A percentile compares a stretch with the other conserved stretches of the same genome.
Evolutionary conservation across 2,888 invertebrate species (phyloP).

Genomic region (Agrilus cyanescens): DNA sequence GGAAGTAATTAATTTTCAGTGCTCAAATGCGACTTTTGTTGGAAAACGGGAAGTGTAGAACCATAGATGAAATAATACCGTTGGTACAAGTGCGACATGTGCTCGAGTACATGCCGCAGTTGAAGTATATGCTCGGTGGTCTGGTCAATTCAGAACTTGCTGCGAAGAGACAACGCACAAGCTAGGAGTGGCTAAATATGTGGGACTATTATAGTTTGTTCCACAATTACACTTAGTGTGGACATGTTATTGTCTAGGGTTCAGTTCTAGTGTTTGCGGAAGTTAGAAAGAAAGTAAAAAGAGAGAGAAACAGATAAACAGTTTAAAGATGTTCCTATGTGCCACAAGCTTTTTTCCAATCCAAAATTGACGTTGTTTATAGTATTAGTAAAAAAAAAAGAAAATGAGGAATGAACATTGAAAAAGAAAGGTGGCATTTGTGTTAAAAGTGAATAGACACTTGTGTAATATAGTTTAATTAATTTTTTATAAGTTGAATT

Average conservation of each 20-base stretch:
- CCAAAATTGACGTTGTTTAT: too few species aligned
- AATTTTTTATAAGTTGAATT: too few species aligned
- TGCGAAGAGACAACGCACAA: slow-evolving; percentile 44
- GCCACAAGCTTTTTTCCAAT: too few species aligned
- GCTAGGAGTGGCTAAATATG: slow-evolving; percentile 46
- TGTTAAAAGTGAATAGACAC: too few species aligned
- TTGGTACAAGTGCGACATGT: slow-evolving; percentile 74
- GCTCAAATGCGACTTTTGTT: slow-evolving; percentile 62
- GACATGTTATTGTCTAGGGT: background rate
- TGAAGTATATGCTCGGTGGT: slow-evolving; percentile 70
- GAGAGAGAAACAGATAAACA: too few species aligned
- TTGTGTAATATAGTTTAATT: too few species aligned
- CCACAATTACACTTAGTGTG: slow-evolving; percentile 9
- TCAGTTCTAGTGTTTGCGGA: too few species aligned
- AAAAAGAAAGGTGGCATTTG: too few species aligned
- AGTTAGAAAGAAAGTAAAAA: too few species aligned
- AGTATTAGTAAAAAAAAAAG: too few species aligned
- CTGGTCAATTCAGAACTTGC: slow-evolving; percentile 32
- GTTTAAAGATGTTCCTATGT: too few species aligned
- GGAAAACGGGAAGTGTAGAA: slow-evolving; percentile 63
- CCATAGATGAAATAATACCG: slow-evolving; percentile 59
- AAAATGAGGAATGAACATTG: too few species aligned
- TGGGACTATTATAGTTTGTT: slow-evolving; percentile 21
- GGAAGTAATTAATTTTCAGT: slow-evolving; percentile 20
- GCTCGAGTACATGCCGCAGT: slow-evolving; percentile 74